phyloP scores from a whole-genome alignment of 2,888 invertebrate species.

The Gnatocerus cornutus region DNA sequence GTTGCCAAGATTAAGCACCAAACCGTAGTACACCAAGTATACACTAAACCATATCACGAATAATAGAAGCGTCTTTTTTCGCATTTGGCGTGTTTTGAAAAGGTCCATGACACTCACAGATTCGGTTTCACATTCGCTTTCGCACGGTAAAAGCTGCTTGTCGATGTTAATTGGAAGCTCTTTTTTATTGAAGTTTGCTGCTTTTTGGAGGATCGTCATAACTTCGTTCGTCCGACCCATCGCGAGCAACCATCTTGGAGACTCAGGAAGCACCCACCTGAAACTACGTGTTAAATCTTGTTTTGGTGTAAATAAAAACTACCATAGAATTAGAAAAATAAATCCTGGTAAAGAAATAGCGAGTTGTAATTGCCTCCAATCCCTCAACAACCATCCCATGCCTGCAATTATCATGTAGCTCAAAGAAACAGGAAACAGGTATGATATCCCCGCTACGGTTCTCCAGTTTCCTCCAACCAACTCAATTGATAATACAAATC shows the following conservation, averaged over 20 bases:
- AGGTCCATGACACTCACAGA: conserved; percentile 77
- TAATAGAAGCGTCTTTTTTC: conserved; percentile 81
- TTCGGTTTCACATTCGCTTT: conserved; percentile 69
- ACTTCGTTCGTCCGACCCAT: conserved; percentile 83
- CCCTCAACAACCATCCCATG: conserved; percentile 80
- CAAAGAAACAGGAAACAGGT: conserved; percentile 85
- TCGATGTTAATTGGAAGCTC: conserved; percentile 80
- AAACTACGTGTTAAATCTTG: conserved; percentile 17
- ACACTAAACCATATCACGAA: conserved; percentile 85
- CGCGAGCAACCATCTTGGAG: conserved; percentile 84
- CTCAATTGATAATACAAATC: conserved; percentile 86
- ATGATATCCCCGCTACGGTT: conserved; percentile 86
- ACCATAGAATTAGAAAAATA: conserved; percentile 80
- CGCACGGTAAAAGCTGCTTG: conserved; percentile 76
- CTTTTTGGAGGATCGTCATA: conserved; percentile 77
- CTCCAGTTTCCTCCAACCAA: conserved; percentile 86
- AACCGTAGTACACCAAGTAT: conserved; percentile 85
- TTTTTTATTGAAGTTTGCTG: conserved; percentile 78
- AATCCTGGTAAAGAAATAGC: conserved; percentile 83
- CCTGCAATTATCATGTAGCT: conserved; percentile 84
- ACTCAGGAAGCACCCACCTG: conserved; percentile 87
- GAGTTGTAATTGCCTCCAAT: conserved; percentile 83
- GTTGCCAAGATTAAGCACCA: conserved; percentile 83
- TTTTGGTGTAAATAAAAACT: conserved; percentile 28
- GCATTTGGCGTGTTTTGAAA: conserved; percentile 77